A percentile compares a stretch with the other conserved stretches of the same genome.
phyloP scores from a whole-genome alignment of 2,113 vertebrate genomes.

The Etheostoma cragini region DNA sequence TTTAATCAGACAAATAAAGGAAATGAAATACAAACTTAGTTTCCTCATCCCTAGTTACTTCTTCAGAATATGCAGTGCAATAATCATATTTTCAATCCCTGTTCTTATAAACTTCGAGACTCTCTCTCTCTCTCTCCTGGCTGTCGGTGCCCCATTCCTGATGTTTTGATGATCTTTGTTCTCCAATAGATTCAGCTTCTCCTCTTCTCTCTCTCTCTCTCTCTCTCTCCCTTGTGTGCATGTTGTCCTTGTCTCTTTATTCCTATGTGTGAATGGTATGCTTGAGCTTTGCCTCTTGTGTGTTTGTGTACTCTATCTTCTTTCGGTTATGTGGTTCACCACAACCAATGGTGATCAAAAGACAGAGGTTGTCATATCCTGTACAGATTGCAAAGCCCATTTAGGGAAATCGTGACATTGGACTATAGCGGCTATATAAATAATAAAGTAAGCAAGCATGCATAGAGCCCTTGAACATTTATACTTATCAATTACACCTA shows the following conservation, averaged over 20 bases:
- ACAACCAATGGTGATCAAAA: too few species aligned
- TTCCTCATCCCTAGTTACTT: not conserved
- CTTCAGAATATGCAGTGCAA: not conserved
- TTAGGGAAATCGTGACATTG: too few species aligned
- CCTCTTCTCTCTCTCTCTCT: not conserved
- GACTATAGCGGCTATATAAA: too few species aligned
- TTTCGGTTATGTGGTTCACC: not conserved
- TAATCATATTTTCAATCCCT: not conserved
- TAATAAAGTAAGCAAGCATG: too few species aligned
- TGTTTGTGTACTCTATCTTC: not conserved
- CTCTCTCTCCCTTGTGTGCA: not conserved
- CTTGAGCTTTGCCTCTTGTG: not conserved
- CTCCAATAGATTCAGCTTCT: not conserved
- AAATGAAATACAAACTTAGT: not conserved
- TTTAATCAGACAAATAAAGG: not conserved
- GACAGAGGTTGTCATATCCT: too few species aligned
- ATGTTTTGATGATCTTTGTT: constrained; percentile 13
- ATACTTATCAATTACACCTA: too few species aligned
- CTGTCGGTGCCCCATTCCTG: not conserved
- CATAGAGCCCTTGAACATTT: too few species aligned
- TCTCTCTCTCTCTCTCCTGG: not conserved
- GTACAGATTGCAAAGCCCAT: too few species aligned
- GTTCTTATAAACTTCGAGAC: not conserved
- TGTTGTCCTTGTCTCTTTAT: not conserved
- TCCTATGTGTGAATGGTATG: not conserved